Conservation (phyloP, 2,113 vertebrate species). For the Ptilorrhoa leucosticta region DNA sequence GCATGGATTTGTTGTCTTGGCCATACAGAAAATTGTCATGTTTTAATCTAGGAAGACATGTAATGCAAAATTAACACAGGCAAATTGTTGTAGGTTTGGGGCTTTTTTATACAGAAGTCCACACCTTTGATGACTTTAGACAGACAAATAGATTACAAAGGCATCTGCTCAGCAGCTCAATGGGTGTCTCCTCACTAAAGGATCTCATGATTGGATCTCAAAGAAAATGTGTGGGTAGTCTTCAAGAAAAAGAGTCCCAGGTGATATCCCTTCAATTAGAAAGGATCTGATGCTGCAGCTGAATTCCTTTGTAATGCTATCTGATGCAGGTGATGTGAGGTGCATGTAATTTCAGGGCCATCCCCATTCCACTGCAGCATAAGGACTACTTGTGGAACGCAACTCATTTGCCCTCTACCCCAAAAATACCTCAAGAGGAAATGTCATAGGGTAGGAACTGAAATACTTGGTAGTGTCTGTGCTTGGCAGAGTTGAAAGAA, state of each 20-base stretch:
- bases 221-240: conserved; percentile 23
- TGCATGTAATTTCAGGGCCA: not conserved
- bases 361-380: not conserved
- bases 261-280: not conserved
- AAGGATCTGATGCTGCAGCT: not conserved
- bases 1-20: not conserved
- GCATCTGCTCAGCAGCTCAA: not conserved
- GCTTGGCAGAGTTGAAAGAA: not conserved
- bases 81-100: not conserved
- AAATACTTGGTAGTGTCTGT: not conserved
- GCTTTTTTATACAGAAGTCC: not conserved
- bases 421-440: conserved; percentile 8
- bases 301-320: not conserved
- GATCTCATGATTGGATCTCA: conserved; percentile 23
- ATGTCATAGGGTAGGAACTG: not conserved
- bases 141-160: not conserved
- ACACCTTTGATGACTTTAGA: not conserved
- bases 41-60: not conserved
- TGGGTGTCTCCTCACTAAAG: not conserved
- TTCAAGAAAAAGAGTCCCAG: conserved; percentile 1
- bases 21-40: not conserved
- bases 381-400: not conserved
- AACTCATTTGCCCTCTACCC: not conserved
- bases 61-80: not conserved
- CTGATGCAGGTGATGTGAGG: not conserved